Percentiles rank a stretch among this genome's conserved stretches.
Conservation (phyloP, 2,888 invertebrate genomes). For the Drosophila buzzatii region DNA sequence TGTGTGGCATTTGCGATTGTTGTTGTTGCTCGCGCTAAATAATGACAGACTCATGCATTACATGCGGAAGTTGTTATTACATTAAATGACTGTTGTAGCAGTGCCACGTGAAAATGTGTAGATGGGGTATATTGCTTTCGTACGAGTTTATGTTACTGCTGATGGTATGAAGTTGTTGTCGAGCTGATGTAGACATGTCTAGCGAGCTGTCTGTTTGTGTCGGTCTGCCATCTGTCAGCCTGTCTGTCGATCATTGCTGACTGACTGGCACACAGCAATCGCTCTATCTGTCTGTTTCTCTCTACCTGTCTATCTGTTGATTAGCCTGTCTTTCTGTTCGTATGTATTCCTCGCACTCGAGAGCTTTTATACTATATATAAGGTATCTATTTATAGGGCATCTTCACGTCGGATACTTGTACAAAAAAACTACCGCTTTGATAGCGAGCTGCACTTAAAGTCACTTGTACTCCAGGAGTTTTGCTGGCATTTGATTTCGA, state of each 20-base stretch:
- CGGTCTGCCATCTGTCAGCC: not conserved
- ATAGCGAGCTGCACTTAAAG: conserved; percentile 37
- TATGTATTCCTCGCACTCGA: not conserved
- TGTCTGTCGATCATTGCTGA: not conserved
- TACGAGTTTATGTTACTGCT: not conserved
- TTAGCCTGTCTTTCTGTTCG: not conserved
- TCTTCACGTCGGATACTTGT: not conserved
- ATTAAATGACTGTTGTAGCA: conserved; percentile 18
- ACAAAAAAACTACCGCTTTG: not conserved
- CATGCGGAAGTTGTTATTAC: conserved; percentile 66
- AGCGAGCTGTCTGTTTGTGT: not conserved
- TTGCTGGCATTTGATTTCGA: conserved; percentile 15
- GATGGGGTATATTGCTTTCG: not conserved
- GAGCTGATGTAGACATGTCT: not conserved
- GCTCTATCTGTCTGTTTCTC: not conserved
- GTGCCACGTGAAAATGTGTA: not conserved
- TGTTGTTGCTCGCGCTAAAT: conserved; percentile 56
- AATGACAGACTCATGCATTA: conserved; percentile 50
- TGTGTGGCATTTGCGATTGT: conserved; percentile 25
- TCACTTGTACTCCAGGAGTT: conserved; percentile 26
- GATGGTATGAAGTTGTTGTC: not conserved
- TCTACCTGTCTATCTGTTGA: not conserved
- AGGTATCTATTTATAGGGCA: not conserved
- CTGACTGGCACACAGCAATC: not conserved
- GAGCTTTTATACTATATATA: no score